Evolutionary conservation across 2,113 vertebrate genomes (phyloP), one percentile per base, ranked within the genome.

Genomic region (Amblyopsis rosae): DNA sequence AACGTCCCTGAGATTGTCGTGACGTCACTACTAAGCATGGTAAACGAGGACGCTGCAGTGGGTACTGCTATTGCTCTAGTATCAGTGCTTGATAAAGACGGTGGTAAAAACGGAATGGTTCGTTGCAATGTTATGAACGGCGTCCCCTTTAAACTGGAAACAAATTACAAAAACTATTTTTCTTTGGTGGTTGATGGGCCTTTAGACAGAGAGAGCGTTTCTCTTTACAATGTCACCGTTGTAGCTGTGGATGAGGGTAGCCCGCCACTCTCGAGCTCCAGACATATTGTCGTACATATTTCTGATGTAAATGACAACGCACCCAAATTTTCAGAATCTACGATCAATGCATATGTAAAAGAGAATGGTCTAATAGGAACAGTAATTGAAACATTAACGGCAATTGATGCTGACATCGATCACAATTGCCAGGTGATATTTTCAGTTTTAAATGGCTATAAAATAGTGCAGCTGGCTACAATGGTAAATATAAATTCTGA

Each of bases 221-320:
- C 81, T 7, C 86, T 81, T 47, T 94, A 95, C 79, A 90, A 93
- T 50, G 81, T 95, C 54, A 89, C 87, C 1, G 76, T 95, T 45
- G 90, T 69, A 12, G 93, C 93, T 33, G 82, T 78, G 3, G 93
- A 95, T 70, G 87, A 92, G 69, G 95, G 93, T 3, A 90, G 73
- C 4, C 92, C 93, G 17, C 75, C 91, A 33, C 86, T 94, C 12
- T 92, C 89, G 47, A 86, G 87, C 53, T 75, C 55, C 65, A 88
- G 69, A 74, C 80, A 82, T 0, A 62, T 93, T 49, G 86, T 71
- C n/a, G 87, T 95, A 62, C 80, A 91, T 2, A 70, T 96, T 63
- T 90, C 91, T 55, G 95, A 95, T 0, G 91, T 94, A 41, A 96
- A 96, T 16, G 94, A 96, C 61, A 96, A 95, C 13, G 67, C 91